Percentiles rank a stretch among this genome's conserved stretches.
phyloP scores from a whole-genome alignment of 92 coral and sea anemone species.

The Porites lobata region DNA sequence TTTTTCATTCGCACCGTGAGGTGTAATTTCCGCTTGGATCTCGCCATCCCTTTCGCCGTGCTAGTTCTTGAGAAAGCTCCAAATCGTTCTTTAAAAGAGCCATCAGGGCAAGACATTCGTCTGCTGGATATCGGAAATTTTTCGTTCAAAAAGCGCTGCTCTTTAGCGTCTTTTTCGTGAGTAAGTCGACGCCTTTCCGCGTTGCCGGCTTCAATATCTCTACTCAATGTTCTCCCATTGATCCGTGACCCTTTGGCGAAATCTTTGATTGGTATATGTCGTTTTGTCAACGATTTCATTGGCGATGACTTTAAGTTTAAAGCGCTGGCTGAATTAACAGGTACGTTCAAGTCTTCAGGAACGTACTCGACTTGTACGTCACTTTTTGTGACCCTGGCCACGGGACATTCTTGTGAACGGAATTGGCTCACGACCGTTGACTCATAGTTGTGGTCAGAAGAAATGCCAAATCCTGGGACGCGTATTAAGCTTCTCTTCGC shows the following conservation, averaged over 20 bases:
- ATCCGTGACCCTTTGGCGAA: neutral
- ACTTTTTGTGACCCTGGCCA: neutral
- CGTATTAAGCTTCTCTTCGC: neutral
- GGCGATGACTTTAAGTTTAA: neutral
- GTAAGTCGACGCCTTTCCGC: constrained; percentile 12
- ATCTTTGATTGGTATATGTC: too few relatives aligned
- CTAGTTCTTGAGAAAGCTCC: neutral
- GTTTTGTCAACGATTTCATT: neutral
- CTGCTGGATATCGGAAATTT: neutral
- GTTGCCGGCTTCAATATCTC: neutral
- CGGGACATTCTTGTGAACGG: neutral
- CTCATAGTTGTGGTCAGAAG: neutral
- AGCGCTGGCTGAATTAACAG: neutral
- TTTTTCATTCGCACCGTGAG: neutral
- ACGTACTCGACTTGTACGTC: neutral
- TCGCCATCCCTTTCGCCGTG: neutral
- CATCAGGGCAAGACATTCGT: constrained; percentile 33
- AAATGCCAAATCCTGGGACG: neutral
- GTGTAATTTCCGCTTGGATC: constrained; percentile 10
- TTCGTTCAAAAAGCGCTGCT: neutral
- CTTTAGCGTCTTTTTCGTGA: neutral
- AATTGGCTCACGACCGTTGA: neutral
- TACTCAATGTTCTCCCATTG: neutral
- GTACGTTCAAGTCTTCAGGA: neutral
- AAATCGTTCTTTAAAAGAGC: neutral